Base-by-base conservation (phyloP, 2,797 vertebrate genomes). In the Hylomyscus alleni region DNA sequence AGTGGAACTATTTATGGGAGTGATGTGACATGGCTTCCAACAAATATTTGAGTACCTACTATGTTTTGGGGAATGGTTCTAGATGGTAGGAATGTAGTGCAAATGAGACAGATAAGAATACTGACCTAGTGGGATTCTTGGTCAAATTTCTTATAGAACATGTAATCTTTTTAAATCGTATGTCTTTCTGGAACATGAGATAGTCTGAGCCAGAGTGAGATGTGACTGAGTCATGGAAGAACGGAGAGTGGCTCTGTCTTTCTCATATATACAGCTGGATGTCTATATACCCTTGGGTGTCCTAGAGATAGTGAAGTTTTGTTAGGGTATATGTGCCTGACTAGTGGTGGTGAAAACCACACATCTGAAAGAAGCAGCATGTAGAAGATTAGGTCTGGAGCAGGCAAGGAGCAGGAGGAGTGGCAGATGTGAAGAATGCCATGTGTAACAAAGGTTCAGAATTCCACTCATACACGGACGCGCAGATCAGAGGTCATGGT, bases 1-100 rank as follows among this genome's bases (percentile, higher is more conserved):
- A 50, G 37, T 69, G 84, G 56, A 94, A 65, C 29, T 85, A 8
- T 54, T 90, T 54, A 15, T 54, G 29, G 26, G 34, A 89, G 58
- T n/a, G 52, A 84, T 86, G 37, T 78, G 77, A 94, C 52, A 56
- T 44, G 94, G 76, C 47, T 58, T 93, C 96, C 37, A 50, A 90
- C 15, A 95, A 76, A 14, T 86, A 83, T n/a, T 88, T 62, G n/a
- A 76, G 62, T 19, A 17, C 19, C 92, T 92, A 52, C 54, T 88
- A 5, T 40, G 65, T 60, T 19, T 12, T 44, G 7, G 29, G 29
- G 11, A 22, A 26, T 62, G 56, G 0, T 83, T 67, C 47, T 75
- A 58, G 44, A 73, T 75, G 56, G 20, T 29, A 19, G 26, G 3
- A 29, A 69, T 69, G 26, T 19, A 56, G 26, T 12, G 1, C 69